A percentile compares a stretch with the other conserved stretches of the same genome.
phyloP scores from a whole-genome alignment of 2,113 vertebrate genomes.

The Coptodon bakossiorum region DNA sequence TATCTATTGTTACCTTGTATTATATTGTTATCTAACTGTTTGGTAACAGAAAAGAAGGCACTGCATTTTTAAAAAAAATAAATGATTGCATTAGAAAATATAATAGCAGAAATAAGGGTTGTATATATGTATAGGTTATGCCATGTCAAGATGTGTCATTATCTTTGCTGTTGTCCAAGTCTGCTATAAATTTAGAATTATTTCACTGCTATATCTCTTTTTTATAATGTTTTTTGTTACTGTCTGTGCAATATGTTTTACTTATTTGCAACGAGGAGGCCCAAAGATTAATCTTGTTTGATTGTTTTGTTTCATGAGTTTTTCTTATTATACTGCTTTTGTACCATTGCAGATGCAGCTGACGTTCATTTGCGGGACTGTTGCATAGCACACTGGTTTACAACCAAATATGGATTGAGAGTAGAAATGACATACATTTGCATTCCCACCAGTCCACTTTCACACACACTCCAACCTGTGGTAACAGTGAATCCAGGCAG shows the following conservation, averaged over 20 bases:
- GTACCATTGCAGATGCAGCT: neutral
- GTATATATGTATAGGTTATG: neutral
- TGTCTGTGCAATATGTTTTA: neutral
- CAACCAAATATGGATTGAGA: neutral
- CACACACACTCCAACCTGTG: neutral
- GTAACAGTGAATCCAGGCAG: neutral
- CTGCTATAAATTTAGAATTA: neutral
- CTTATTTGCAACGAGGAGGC: neutral
- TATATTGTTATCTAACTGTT: neutral
- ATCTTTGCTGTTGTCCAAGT: neutral
- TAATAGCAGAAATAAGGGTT: neutral
- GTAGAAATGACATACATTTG: neutral
- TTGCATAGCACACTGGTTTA: neutral
- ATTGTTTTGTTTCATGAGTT: neutral
- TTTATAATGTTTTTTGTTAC: neutral
- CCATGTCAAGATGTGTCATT: neutral
- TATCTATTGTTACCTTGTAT: neutral
- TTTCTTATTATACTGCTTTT: neutral
- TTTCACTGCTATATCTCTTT: neutral
- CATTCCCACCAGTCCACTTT: neutral
- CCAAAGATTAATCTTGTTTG: neutral
- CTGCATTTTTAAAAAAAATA: too few species aligned
- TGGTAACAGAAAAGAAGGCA: neutral
- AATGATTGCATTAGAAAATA: neutral
- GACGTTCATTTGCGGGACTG: neutral